Evolutionary conservation across 2,113 vertebrate genomes (phyloP).

Genomic region (Leptocoma aspasia): DNA sequence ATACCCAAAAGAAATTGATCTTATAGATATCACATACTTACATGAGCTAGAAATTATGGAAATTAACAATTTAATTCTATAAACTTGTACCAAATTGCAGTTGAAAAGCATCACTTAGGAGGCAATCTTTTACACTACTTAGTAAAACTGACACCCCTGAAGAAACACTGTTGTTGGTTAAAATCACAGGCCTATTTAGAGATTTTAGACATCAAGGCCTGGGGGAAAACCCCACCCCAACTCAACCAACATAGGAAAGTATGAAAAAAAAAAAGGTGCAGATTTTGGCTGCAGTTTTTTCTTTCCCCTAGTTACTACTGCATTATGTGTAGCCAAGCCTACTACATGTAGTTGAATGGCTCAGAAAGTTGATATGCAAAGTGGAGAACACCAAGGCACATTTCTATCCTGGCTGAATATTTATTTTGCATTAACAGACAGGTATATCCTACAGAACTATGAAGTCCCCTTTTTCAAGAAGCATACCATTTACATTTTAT

Average conservation of each 20-base stretch:
- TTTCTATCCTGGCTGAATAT: not conserved
- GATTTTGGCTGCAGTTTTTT: not conserved
- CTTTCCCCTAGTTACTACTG: not conserved
- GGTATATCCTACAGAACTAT: not conserved
- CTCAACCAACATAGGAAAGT: not conserved
- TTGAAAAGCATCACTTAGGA: not conserved
- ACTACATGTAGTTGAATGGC: not conserved
- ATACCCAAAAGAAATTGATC: fast-evolving
- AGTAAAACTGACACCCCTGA: not conserved
- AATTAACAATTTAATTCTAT: not conserved
- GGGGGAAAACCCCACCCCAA: not conserved
- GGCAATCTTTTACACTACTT: not conserved
- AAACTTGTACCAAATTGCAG: not conserved
- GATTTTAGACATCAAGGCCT: not conserved
- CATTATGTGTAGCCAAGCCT: fast-evolving
- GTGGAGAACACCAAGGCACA: not conserved
- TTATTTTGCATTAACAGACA: not conserved
- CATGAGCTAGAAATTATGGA: not conserved
- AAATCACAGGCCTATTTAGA: not conserved
- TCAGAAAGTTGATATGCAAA: not conserved
- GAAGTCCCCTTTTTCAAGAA: not conserved
- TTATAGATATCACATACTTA: not conserved
- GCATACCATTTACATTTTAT: not conserved
- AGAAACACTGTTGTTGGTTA: not conserved
- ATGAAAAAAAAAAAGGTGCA: not conserved